Conservation (phyloP, 35 echinoderm and acorn worm species). For the Lytechinus pictus region DNA sequence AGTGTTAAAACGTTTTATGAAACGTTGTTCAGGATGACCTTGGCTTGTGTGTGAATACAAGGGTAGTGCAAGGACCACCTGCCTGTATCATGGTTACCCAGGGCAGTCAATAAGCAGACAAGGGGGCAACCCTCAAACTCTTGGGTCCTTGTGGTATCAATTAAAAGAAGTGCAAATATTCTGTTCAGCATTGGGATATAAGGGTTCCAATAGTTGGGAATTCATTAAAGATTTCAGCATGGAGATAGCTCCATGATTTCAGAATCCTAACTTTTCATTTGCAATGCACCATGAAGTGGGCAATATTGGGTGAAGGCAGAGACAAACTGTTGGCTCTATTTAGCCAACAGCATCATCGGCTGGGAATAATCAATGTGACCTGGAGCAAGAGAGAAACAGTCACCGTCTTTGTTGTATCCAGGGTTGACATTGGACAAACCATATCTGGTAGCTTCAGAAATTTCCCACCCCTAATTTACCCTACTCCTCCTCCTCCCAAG, state of each 20-base stretch:
- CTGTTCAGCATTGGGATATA: background rate
- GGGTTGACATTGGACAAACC: background rate
- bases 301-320: background rate
- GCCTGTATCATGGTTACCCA: background rate
- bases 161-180: background rate
- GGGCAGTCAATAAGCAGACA: background rate
- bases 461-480: background rate
- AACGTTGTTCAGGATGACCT: background rate
- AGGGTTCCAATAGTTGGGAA: too few species aligned
- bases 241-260: too few species aligned
- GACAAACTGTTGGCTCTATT: background rate
- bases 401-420: background rate
- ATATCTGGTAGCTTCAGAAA: background rate
- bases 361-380: background rate
- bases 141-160: constrained; percentile 14
- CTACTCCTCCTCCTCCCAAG: too few species aligned
- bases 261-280: too few species aligned
- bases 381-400: background rate
- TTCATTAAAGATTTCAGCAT: too few species aligned
- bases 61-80: background rate
- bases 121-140: background rate
- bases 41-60: background rate
- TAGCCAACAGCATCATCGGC: background rate
- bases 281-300: too few species aligned
- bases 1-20: background rate